A percentile compares a stretch with the other conserved stretches of the same genome.
These are phyloP conservation scores for Trissoscelio sp. DNA, from an alignment of 2,888 invertebrate genomes.

Conservation along the genomic window DNA sequence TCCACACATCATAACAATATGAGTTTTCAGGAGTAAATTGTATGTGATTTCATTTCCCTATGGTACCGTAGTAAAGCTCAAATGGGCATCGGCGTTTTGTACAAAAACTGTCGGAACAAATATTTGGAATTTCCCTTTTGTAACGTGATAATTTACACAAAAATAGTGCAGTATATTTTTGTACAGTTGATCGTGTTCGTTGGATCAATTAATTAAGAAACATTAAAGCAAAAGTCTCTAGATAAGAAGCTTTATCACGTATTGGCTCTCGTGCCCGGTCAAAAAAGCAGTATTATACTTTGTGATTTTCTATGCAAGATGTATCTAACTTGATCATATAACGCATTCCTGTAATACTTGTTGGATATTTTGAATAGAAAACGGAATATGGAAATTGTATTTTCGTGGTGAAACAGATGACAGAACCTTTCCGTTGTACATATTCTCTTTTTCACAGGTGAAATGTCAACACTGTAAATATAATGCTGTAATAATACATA, in stretches of 20 bases:
- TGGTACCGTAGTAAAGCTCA: slow-evolving; percentile 3
- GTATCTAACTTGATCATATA: slow-evolving; percentile 59
- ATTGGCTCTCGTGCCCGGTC: slow-evolving; percentile 60
- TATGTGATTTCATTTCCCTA: slow-evolving; percentile 20
- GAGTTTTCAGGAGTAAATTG: slow-evolving; percentile 4
- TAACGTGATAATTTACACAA: slow-evolving; percentile 16
- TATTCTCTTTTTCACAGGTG: slow-evolving; percentile 56
- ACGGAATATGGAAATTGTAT: slow-evolving; percentile 24
- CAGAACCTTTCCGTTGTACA: slow-evolving; percentile 42
- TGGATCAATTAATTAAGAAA: slow-evolving; percentile 17
- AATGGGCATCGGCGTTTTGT: neutral
- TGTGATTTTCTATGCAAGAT: slow-evolving; percentile 70
- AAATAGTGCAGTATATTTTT: slow-evolving; percentile 42
- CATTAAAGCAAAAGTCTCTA: slow-evolving; percentile 20
- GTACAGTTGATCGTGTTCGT: slow-evolving; percentile 45
- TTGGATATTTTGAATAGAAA: slow-evolving; percentile 54
- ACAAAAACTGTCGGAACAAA: slow-evolving; percentile 2
- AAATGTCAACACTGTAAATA: slow-evolving; percentile 49
- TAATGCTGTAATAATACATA: slow-evolving; percentile 1
- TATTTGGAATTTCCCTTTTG: slow-evolving; percentile 8
- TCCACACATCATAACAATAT: neutral
- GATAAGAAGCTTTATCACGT: slow-evolving; percentile 47
- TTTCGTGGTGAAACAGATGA: slow-evolving; percentile 30
- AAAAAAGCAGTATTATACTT: slow-evolving; percentile 70
- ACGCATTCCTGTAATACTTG: slow-evolving; percentile 28